Evolutionary conservation across 1,140 invertebrate genomes (phyloP).

Genomic region (Neodiprion fabricii): DNA sequence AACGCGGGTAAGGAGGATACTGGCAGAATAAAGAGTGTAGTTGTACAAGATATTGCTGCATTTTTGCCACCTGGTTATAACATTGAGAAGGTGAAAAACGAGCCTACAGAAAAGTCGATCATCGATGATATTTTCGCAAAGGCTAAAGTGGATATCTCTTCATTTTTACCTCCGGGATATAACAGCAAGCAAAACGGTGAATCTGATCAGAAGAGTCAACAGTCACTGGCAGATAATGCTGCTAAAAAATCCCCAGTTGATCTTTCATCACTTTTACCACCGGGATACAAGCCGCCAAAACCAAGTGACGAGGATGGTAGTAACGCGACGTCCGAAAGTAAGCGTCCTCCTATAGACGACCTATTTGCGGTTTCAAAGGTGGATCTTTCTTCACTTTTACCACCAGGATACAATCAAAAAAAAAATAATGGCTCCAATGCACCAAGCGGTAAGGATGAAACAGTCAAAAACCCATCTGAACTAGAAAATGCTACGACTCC

Average conservation of each 20-base stretch:
- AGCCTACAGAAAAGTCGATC: conserved; percentile 47
- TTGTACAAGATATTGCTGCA: conserved; percentile 63
- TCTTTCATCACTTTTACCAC: conserved; percentile 70
- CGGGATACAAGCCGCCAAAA: conserved; percentile 63
- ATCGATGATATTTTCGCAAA: conserved; percentile 48
- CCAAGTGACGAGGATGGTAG: conserved; percentile 23
- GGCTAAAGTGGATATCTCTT: conserved; percentile 66
- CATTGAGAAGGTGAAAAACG: conserved; percentile 53
- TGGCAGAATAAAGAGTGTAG: neutral
- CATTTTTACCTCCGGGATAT: conserved; percentile 70
- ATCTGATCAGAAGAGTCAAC: neutral
- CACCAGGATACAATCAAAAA: conserved; percentile 65
- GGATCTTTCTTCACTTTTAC: conserved; percentile 68
- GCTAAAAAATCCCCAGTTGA: conserved; percentile 63
- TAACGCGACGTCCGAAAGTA: conserved; percentile 12
- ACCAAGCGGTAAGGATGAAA: conserved; percentile 16
- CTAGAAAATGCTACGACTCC: neutral
- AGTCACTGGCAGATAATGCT: neutral
- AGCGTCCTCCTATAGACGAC: conserved; percentile 38
- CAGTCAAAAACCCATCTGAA: neutral
- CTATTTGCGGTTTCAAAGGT: conserved; percentile 60
- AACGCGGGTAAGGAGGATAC: neutral
- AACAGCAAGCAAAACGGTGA: conserved; percentile 45
- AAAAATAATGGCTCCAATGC: conserved; percentile 34
- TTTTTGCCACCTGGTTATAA: conserved; percentile 74